These are phyloP conservation scores for Enoplosus armatus DNA, from an alignment of 2,797 vertebrate species.

Conservation along the genomic window DNA sequence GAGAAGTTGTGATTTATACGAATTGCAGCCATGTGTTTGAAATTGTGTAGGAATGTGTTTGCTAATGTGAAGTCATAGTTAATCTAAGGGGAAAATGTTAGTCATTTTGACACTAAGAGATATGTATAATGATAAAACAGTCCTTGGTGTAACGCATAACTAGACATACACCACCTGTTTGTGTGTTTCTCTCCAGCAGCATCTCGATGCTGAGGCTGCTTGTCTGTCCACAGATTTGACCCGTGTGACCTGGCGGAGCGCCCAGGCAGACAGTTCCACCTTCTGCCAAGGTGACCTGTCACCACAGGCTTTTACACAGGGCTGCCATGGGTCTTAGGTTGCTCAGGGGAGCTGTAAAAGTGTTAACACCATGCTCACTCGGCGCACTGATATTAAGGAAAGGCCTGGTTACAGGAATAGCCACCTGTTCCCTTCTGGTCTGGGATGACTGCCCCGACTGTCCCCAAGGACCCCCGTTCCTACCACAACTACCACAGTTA, in stretches of 20 bases:
- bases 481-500: slow-evolving; percentile 40
- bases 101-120: neutral
- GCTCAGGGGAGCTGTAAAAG: slow-evolving; percentile 85
- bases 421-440: slow-evolving; percentile 81
- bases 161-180: slow-evolving; percentile 47
- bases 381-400: slow-evolving; percentile 63
- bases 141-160: neutral
- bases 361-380: slow-evolving; percentile 81
- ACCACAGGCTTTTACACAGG: slow-evolving; percentile 77
- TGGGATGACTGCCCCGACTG: slow-evolving; percentile 54
- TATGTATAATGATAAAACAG: neutral
- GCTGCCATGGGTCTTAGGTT: slow-evolving; percentile 64
- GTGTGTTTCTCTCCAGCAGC: slow-evolving; percentile 35
- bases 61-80: neutral
- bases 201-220: slow-evolving; percentile 35
- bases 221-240: slow-evolving; percentile 65
- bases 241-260: slow-evolving; percentile 47
- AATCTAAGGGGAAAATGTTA: neutral
- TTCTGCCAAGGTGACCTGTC: slow-evolving; percentile 85
- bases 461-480: slow-evolving; percentile 46
- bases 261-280: slow-evolving; percentile 57
- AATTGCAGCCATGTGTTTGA: neutral
- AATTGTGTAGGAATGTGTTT: neutral
- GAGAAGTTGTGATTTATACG: neutral
- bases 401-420: slow-evolving; percentile 70